phyloP scores from a whole-genome alignment of 2,113 vertebrate species.

The Spea multiplicata region DNA sequence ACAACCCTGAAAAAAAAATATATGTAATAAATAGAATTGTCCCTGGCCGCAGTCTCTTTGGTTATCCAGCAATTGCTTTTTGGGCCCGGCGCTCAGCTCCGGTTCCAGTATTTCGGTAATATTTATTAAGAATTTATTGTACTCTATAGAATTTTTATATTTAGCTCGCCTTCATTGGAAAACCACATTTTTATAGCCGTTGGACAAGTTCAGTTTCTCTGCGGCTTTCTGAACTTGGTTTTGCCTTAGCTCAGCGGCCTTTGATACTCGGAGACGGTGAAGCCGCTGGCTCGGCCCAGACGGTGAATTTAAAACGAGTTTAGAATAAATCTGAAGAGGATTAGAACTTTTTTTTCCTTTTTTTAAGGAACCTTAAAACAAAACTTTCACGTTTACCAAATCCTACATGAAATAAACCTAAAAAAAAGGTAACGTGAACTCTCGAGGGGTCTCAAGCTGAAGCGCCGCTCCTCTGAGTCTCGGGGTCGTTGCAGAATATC shows the following conservation, averaged over 20 bases:
- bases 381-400: no score
- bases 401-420: no score
- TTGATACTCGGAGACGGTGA: neutral
- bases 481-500: no score
- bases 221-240: slow-evolving; percentile 47
- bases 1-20: slow-evolving; percentile 40
- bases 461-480: no score
- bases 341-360: neutral
- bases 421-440: no score
- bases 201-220: slow-evolving; percentile 55
- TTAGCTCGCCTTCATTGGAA: slow-evolving; percentile 60
- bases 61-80: slow-evolving; percentile 43
- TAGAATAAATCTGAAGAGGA: neutral
- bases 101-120: slow-evolving; percentile 54
- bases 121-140: slow-evolving; percentile 61
- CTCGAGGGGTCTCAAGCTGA: no score
- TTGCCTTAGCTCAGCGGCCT: slow-evolving; percentile 31
- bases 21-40: slow-evolving; percentile 41
- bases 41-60: slow-evolving; percentile 40
- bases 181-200: slow-evolving; percentile 63
- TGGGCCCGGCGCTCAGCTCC: slow-evolving; percentile 42
- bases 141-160: slow-evolving; percentile 60
- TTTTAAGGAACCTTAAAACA: no score
- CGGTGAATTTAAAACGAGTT: slow-evolving; percentile 1
- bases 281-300: neutral